phyloP scores from a whole-genome alignment of 2,113 vertebrate species.

The Phaethon lepturus region DNA sequence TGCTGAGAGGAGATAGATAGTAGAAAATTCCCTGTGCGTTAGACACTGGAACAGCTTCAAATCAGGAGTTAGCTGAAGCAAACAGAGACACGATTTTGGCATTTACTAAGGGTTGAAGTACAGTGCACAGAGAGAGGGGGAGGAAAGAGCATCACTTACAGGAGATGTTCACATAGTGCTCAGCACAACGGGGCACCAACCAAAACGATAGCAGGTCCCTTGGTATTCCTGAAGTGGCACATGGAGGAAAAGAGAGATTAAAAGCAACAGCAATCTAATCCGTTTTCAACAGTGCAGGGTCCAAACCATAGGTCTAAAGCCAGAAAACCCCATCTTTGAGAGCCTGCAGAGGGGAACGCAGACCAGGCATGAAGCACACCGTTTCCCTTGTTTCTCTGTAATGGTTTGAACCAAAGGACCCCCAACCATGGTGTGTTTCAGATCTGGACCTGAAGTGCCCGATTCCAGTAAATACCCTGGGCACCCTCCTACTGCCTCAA shows the following conservation, averaged over 20 bases:
- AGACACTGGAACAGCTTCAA: slow-evolving; percentile 22
- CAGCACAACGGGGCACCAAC: neutral
- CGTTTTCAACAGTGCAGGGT: neutral
- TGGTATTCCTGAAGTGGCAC: neutral
- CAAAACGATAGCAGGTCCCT: fast-evolving
- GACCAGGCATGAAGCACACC: fast-evolving
- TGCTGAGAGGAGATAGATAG: neutral
- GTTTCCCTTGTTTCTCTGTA: neutral
- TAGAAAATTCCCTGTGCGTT: neutral
- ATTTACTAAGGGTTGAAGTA: neutral
- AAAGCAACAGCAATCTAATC: neutral
- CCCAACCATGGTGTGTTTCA: fast-evolving
- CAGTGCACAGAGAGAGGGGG: neutral
- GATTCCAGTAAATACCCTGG: neutral
- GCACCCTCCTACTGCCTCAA: neutral
- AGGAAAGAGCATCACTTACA: neutral
- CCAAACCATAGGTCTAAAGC: neutral
- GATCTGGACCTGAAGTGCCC: neutral
- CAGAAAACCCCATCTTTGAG: neutral
- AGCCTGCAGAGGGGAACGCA: neutral
- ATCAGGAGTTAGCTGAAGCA: neutral
- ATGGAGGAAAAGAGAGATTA: neutral
- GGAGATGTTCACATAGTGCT: neutral
- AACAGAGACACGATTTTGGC: neutral
- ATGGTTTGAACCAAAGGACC: neutral